Conservation (phyloP, 2,888 invertebrate species). For the Lasioglossum malachurum region DNA sequence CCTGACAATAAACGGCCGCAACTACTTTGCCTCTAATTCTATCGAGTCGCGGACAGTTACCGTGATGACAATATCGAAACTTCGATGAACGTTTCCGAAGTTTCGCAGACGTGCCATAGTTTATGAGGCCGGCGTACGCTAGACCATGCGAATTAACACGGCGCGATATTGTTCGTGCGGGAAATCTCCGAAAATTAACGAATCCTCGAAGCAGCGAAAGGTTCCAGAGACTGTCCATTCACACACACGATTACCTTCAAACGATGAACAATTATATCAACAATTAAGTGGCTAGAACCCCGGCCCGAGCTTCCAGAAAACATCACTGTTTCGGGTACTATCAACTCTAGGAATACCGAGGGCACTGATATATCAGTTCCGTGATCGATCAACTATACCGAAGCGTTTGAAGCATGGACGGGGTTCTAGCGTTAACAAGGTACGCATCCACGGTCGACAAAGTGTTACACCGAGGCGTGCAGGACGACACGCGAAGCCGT, state of each 20-base stretch:
- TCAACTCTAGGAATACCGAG: background rate
- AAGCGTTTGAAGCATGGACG: background rate
- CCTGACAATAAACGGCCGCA: constrained; percentile 48
- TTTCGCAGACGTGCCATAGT: constrained; percentile 27
- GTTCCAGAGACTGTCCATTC: background rate
- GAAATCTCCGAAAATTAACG: background rate
- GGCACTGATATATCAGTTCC: background rate
- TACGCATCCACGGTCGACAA: constrained; percentile 28
- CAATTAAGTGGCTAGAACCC: constrained; percentile 2
- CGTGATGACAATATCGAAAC: constrained; percentile 51
- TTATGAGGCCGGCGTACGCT: background rate
- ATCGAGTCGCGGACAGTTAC: constrained; percentile 51
- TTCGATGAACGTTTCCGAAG: constrained; percentile 51
- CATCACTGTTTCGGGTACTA: background rate
- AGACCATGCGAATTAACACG: constrained; percentile 9
- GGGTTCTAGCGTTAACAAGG: background rate
- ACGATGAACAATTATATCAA: background rate
- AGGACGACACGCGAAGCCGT: constrained; percentile 41
- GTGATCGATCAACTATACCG: background rate
- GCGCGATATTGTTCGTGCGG: no score
- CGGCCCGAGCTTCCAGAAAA: background rate
- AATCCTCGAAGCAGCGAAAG: constrained; percentile 23
- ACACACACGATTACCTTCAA: background rate
- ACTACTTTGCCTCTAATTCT: constrained; percentile 55
- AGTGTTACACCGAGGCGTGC: constrained; percentile 42